Percentiles rank a stretch among this genome's conserved stretches.
Evolutionary conservation across 1,140 invertebrate species (phyloP).

Genomic region (Neodiprion virginianus): DNA sequence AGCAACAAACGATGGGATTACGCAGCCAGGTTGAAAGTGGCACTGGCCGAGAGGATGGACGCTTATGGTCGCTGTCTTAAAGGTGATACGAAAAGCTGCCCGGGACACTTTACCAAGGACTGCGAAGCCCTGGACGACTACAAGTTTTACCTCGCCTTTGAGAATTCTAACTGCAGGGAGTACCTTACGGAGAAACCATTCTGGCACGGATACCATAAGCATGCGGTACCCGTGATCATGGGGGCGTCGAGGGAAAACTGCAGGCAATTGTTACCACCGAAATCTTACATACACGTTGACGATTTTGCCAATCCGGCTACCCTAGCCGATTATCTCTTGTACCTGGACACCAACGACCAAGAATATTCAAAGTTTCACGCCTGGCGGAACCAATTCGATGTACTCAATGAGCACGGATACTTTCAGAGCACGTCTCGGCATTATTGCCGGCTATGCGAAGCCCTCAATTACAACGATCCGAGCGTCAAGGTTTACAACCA

Average conservation of each 20-base stretch:
- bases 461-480: constrained; percentile 69
- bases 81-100: constrained; percentile 58
- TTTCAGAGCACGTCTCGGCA: constrained; percentile 73
- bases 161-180: constrained; percentile 76
- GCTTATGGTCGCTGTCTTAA: constrained; percentile 46
- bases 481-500: constrained; percentile 62
- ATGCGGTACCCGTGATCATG: constrained; percentile 75
- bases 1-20: constrained; percentile 67
- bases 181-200: constrained; percentile 78
- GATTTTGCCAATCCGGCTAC: constrained; percentile 70
- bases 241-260: constrained; percentile 65
- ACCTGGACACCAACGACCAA: constrained; percentile 64
- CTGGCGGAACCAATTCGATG: constrained; percentile 72
- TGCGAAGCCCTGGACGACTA: constrained; percentile 67
- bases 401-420: constrained; percentile 78
- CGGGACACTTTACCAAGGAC: constrained; percentile 66
- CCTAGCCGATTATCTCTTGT: constrained; percentile 69
- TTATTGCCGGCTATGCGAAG: constrained; percentile 83
- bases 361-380: constrained; percentile 70
- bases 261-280: constrained; percentile 65
- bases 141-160: constrained; percentile 79
- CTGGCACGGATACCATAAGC: constrained; percentile 68
- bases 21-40: constrained; percentile 63
- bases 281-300: constrained; percentile 76
- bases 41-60: constrained; percentile 42